Evolutionary conservation across 2,113 vertebrate species (phyloP).

Genomic region (Zootoca vivipara): DNA sequence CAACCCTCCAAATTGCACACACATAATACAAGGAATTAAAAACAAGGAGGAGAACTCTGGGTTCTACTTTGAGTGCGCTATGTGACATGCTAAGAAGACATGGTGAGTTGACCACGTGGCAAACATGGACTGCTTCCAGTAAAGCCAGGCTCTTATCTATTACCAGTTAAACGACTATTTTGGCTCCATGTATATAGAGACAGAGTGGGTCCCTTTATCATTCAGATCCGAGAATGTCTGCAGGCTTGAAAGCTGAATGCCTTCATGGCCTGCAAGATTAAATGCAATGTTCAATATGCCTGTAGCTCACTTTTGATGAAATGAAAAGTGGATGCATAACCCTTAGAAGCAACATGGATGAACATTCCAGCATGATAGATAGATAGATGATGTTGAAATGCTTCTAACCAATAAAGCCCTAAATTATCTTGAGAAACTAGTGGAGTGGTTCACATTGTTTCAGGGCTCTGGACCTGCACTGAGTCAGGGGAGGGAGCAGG

Average conservation of each 20-base stretch:
- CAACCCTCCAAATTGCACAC: not conserved
- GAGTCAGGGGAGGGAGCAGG: too few species aligned
- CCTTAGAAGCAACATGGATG: not conserved
- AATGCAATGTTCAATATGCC: not conserved
- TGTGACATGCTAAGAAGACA: not conserved
- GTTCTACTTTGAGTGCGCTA: not conserved
- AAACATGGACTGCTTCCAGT: not conserved
- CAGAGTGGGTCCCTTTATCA: not conserved
- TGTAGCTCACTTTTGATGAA: not conserved
- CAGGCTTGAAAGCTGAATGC: not conserved
- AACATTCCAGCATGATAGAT: not conserved
- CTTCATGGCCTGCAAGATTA: not conserved
- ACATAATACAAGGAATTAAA: not conserved
- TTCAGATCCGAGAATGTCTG: not conserved
- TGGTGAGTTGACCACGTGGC: not conserved
- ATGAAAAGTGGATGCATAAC: not conserved
- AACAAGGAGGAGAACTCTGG: not conserved
- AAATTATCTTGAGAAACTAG: too few species aligned
- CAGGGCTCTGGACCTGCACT: too few species aligned
- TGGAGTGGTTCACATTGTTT: too few species aligned
- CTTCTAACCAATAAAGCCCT: too few species aligned
- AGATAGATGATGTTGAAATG: too few species aligned
- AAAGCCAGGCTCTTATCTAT: not conserved
- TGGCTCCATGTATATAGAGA: not conserved
- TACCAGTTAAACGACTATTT: not conserved